phyloP scores from a whole-genome alignment of 2,888 invertebrate genomes.

The Bugulina stolonifera region DNA sequence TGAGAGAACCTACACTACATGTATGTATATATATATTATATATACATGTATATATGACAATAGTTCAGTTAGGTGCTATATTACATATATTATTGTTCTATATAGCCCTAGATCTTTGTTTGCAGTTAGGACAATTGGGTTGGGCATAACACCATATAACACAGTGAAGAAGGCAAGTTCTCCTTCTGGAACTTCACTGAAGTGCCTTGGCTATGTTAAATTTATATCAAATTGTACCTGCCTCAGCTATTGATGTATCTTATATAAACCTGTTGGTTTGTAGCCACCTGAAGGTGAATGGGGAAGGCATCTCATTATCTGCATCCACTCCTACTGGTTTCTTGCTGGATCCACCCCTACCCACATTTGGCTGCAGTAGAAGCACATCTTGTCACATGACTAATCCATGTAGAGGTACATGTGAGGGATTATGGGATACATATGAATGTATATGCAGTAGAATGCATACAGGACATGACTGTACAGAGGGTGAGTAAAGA shows the following conservation, averaged over 20 bases:
- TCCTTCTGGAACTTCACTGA: too few relatives aligned
- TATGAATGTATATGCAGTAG: conserved; percentile 10
- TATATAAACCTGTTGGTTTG: neutral
- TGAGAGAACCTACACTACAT: too few relatives aligned
- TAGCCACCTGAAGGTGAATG: neutral
- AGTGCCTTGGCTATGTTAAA: too few relatives aligned
- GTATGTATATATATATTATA: too few relatives aligned
- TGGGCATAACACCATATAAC: too few relatives aligned
- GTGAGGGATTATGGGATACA: conserved; percentile 9
- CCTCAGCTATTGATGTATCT: neutral
- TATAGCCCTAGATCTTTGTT: too few relatives aligned
- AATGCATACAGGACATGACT: neutral
- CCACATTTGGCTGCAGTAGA: neutral
- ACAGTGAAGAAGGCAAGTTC: too few relatives aligned
- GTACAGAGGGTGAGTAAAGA: conserved; percentile 3
- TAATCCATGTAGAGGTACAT: neutral
- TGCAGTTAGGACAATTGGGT: too few relatives aligned
- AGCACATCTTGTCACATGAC: neutral
- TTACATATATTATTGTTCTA: too few relatives aligned
- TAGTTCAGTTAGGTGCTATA: too few relatives aligned
- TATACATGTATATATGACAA: too few relatives aligned
- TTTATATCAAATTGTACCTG: neutral
- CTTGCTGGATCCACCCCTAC: neutral
- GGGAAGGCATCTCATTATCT: neutral
- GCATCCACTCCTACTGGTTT: neutral